Conservation (phyloP, 2,888 invertebrate genomes). For the Thera britannica region DNA sequence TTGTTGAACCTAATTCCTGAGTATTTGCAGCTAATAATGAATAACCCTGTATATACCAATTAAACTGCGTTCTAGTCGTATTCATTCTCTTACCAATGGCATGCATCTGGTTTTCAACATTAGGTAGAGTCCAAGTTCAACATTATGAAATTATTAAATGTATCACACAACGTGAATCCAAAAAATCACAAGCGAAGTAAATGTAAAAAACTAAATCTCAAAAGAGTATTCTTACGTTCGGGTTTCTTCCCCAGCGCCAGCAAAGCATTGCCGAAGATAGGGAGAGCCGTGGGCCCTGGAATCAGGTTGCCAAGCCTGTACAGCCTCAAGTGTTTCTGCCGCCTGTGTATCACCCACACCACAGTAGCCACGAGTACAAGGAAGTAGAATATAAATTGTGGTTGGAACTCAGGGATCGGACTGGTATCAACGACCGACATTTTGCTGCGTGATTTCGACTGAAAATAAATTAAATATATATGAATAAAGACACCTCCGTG, state of each 20-base stretch:
- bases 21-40: no score
- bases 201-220: background rate
- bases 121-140: no score
- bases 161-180: no score
- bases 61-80: no score
- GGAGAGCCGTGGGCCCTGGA: slow-evolving; percentile 87
- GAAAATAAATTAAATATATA: no score
- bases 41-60: no score
- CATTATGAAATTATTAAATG: no score
- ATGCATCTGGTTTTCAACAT: no score
- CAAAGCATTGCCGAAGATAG: slow-evolving; percentile 89
- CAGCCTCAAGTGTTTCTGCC: slow-evolving; percentile 72
- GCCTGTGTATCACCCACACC: slow-evolving; percentile 33
- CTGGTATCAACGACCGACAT: slow-evolving; percentile 29
- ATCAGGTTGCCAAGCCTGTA: slow-evolving; percentile 86
- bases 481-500: no score
- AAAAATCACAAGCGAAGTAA: no score
- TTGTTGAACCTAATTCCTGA: no score
- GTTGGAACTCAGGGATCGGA: slow-evolving; percentile 11
- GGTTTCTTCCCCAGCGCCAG: slow-evolving; percentile 86
- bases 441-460: background rate
- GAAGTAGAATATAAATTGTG: slow-evolving; percentile 27
- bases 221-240: slow-evolving; percentile 70
- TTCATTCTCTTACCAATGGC: no score
- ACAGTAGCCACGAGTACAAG: slow-evolving; percentile 24